Conservation (phyloP, 2,113 vertebrate genomes). For the Vombatus ursinus region DNA sequence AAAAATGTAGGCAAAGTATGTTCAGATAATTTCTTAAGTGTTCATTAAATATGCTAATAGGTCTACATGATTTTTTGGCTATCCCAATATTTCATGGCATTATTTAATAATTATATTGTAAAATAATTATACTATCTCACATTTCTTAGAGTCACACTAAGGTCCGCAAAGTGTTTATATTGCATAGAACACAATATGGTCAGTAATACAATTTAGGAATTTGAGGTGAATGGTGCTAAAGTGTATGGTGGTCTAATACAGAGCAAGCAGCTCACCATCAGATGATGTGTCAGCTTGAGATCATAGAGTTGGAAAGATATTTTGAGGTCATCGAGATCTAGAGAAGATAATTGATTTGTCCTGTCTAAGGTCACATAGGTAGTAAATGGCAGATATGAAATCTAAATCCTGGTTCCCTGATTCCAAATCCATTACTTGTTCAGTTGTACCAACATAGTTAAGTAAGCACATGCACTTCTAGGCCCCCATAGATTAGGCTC, state of each 20-base stretch:
- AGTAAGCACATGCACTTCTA: background rate
- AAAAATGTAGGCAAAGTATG: background rate
- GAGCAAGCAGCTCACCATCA: background rate
- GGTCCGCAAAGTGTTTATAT: background rate
- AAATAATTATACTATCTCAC: background rate
- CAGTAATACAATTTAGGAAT: background rate
- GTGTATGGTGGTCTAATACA: no score
- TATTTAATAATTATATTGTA: background rate
- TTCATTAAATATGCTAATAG: background rate
- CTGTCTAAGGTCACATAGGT: no score
- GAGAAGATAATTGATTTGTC: no score
- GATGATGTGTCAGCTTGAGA: background rate
- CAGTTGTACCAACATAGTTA: no score
- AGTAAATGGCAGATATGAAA: no score
- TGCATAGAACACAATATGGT: background rate
- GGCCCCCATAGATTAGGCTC: no score
- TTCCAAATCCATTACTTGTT: background rate
- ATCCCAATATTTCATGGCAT: background rate
- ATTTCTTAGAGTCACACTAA: background rate
- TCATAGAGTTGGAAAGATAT: background rate
- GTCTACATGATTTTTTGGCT: background rate
- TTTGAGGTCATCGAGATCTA: no score
- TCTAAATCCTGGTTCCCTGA: background rate
- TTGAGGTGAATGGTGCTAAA: background rate
- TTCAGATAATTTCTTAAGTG: background rate